phyloP scores from a whole-genome alignment of 2,113 vertebrate species.

The Pelmatolapia mariae region DNA sequence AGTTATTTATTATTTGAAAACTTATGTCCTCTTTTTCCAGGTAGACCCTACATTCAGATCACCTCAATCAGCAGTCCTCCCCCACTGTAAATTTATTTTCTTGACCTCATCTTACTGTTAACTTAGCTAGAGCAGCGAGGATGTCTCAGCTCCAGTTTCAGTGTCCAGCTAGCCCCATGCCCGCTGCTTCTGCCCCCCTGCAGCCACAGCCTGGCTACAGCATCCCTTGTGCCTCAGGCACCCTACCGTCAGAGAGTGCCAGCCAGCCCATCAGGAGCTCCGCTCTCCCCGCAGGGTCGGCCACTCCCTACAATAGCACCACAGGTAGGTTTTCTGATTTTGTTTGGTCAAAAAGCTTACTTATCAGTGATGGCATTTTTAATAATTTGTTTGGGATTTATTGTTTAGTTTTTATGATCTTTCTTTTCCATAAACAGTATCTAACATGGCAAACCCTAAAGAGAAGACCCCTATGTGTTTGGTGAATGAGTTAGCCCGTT shows the following conservation, averaged over 20 bases:
- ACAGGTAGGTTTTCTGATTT: constrained; percentile 72
- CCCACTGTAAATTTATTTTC: constrained; percentile 18
- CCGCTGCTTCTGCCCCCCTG: constrained; percentile 71
- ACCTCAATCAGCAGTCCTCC: constrained; percentile 14
- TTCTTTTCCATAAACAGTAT: constrained; percentile 68
- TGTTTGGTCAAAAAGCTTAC: neutral
- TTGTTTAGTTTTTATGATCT: neutral
- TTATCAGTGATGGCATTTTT: neutral
- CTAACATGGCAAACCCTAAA: constrained; percentile 98
- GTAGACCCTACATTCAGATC: constrained; percentile 42
- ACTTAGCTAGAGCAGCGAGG: constrained; percentile 65
- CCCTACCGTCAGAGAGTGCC: constrained; percentile 90
- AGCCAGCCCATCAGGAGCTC: constrained; percentile 90
- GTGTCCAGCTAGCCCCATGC: constrained; percentile 77
- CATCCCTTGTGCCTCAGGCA: constrained; percentile 85
- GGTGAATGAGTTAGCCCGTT: constrained; percentile 98
- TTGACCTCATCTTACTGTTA: constrained; percentile 7
- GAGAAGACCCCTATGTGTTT: constrained; percentile 98
- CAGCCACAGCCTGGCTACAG: constrained; percentile 84
- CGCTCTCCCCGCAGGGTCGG: constrained; percentile 88
- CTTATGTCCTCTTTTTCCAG: constrained; percentile 14
- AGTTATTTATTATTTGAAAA: neutral
- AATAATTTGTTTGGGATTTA: neutral
- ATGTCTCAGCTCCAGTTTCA: constrained; percentile 96
- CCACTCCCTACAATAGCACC: constrained; percentile 85